phyloP scores from a whole-genome alignment of 2,888 invertebrate genomes.

The Dasypolia templi region DNA sequence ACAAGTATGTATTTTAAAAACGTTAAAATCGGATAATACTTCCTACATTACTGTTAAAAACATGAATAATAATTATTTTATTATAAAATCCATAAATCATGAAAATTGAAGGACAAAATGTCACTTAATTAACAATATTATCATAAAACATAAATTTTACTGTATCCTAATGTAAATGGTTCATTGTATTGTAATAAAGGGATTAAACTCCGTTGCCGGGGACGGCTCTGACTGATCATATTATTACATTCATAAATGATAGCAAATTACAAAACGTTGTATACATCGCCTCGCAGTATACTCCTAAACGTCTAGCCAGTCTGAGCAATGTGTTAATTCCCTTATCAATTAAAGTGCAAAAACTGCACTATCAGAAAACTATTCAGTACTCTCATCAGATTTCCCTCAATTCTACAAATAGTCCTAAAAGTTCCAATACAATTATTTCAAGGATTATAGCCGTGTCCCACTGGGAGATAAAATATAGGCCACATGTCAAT shows the following conservation, averaged over 20 bases:
- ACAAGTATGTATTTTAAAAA: background rate
- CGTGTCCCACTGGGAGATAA: background rate
- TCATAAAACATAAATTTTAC: background rate
- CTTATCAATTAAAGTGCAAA: conserved; percentile 5
- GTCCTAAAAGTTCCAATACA: background rate
- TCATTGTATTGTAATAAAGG: background rate
- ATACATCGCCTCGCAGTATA: background rate
- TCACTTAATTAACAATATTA: conserved; percentile 7
- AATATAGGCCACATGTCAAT: background rate
- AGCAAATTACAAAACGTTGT: background rate
- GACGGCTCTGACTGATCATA: conserved; percentile 2
- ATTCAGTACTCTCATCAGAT: background rate
- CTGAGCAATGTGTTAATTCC: conserved; percentile 27
- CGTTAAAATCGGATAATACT: background rate
- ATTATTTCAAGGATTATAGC: background rate
- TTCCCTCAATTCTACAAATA: background rate
- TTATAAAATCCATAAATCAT: conserved; percentile 4
- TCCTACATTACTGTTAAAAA: conserved; percentile 10
- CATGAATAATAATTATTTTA: background rate
- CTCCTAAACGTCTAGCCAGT: conserved; percentile 3
- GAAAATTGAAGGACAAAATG: background rate
- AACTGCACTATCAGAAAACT: background rate
- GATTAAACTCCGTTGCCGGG: conserved; percentile 12
- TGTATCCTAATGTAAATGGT: background rate
- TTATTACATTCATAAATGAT: background rate